phyloP scores from a whole-genome alignment of 2,113 vertebrate species.

The Crotalus helleri region DNA sequence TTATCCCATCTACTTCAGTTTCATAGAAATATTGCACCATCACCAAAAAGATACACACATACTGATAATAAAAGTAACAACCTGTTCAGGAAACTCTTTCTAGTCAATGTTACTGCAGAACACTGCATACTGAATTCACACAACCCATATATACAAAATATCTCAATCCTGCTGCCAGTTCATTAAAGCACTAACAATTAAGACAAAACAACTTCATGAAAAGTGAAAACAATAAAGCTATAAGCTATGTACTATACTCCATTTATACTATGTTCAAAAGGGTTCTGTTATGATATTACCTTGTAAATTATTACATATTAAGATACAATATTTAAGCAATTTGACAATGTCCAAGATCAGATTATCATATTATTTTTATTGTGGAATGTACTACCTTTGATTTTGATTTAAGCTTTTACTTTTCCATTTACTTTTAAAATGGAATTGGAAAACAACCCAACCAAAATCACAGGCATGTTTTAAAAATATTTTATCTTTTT shows the following conservation, averaged over 20 bases:
- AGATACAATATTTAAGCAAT: neutral
- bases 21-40: neutral
- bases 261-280: neutral
- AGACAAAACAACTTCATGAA: neutral
- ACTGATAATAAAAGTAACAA: neutral
- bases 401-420: neutral
- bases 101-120: neutral
- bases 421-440: neutral
- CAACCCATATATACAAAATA: neutral
- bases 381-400: slow-evolving; percentile 2
- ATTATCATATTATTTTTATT: neutral
- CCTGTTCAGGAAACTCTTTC: neutral
- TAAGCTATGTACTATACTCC: neutral
- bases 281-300: neutral
- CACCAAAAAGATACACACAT: neutral
- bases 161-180: neutral
- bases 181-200: slow-evolving; percentile 8
- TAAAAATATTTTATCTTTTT: slow-evolving; percentile 4
- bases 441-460: neutral
- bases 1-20: neutral
- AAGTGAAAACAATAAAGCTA: neutral
- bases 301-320: neutral
- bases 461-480: neutral
- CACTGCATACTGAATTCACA: neutral
- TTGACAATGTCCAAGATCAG: neutral